Base-by-base conservation (phyloP, 2,113 vertebrate species). In the Baryphthengus martii region DNA sequence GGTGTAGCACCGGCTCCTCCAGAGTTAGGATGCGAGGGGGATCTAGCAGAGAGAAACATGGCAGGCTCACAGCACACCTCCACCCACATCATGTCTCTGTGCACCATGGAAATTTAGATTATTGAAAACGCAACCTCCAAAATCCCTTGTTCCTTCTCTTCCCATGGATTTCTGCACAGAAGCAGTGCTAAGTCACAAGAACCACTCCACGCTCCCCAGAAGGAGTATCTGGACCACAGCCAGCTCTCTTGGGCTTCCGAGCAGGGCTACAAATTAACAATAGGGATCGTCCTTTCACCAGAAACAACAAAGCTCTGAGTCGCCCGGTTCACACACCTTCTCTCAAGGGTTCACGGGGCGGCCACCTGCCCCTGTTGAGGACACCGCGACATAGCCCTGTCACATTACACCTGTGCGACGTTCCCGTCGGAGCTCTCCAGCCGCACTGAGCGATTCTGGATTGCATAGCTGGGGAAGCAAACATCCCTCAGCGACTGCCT, bases 21-120 rank as follows among this genome's bases (percentile, higher is more conserved):
- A 99, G 98, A 42, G 98, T 99, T 84, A 99, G 82, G 96, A 99
- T 99, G 19, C 98, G 98, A 0, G 99, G 99, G n/a, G 99, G 99
- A 98, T 99, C 99, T 99, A 97, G 47, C 47, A 75, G 81, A 88
- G 71, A 97, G 62, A 96, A 74, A 94, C 68, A 88, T 4, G 62
- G 90, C 85, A 96, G 80, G 59, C 93, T 97, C 91, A 92, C 91
- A 96, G 80, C 86, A 95, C 77, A 35, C 49, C 84, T 92, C 80
- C 70, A 89, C 86, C 66, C 83, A 24, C 13, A 5, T 2, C 59
- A 44, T 4, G 2, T 19, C 63, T 35, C 72, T 35, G 28, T 13
- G 17, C 72, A 71, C 72, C 68, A 40, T 1, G 39, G 90, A 84
- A 84, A 47, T 55, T 10, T 12, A 47, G 56, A 62, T 47, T 31